These are phyloP conservation scores for Glossophaga mutica DNA, from an alignment of 2,797 vertebrate species.

Conservation along the genomic window DNA sequence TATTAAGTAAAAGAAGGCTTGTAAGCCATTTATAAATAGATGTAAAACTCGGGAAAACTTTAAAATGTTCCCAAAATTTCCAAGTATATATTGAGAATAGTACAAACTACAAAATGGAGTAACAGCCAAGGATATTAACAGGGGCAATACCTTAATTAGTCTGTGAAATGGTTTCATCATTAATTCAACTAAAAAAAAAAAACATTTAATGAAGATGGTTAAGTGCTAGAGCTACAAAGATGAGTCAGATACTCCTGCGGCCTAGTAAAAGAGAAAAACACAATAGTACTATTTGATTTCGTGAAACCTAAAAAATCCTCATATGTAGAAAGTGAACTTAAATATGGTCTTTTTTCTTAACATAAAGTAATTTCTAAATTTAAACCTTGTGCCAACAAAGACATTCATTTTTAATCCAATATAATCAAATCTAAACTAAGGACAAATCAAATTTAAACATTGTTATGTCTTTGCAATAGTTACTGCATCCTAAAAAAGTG, in stretches of 20 bases:
- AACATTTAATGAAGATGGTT: constrained; percentile 1
- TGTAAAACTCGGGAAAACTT: constrained; percentile 1
- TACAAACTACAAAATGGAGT: not conserved
- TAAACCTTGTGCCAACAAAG: constrained; percentile 55
- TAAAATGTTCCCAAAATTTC: not conserved
- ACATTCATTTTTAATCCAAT: constrained; percentile 54
- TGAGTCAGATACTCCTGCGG: not conserved
- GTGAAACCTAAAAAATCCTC: constrained; percentile 32
- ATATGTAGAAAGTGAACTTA: constrained; percentile 35
- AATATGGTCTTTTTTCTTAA: constrained; percentile 26
- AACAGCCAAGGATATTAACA: not conserved
- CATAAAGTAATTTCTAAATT: constrained; percentile 68
- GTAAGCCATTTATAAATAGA: not conserved
- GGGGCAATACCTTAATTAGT: not conserved
- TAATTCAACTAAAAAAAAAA: not conserved
- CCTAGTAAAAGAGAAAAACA: constrained; percentile 17
- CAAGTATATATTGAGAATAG: constrained; percentile 5
- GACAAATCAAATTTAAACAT: constrained; percentile 74
- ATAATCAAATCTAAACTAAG: constrained; percentile 74
- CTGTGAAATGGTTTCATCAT: constrained; percentile 28
- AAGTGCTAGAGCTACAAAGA: not conserved
- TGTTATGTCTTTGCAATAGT: constrained; percentile 81
- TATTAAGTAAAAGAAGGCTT: constrained; percentile 2
- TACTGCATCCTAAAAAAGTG: constrained; percentile 71
- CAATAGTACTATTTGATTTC: constrained; percentile 21